Percentiles rank a stretch among this genome's conserved stretches.
phyloP scores from a whole-genome alignment of 2,888 invertebrate genomes.

The Phytoseiulus persimilis region DNA sequence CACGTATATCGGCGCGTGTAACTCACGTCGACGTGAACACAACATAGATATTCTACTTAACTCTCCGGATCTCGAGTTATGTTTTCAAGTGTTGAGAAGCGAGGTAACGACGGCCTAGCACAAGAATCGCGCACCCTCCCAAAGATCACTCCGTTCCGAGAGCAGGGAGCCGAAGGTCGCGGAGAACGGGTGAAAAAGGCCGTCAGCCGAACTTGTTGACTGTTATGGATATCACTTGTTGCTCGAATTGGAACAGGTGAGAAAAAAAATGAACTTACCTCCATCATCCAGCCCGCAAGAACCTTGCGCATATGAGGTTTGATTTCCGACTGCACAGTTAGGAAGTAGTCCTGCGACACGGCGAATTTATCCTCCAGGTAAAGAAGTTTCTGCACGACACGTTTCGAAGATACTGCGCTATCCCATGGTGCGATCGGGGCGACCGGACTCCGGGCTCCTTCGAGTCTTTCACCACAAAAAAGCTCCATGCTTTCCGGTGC shows the following conservation, averaged over 20 bases:
- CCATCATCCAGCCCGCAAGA: conserved; percentile 34
- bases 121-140: too few relatives aligned
- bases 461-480: conserved; percentile 9
- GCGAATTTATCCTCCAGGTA: conserved; percentile 32
- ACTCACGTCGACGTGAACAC: too few relatives aligned
- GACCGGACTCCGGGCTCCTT: not conserved
- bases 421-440: conserved; percentile 22
- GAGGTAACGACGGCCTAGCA: too few relatives aligned
- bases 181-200: too few relatives aligned
- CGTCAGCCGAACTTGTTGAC: too few relatives aligned
- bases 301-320: conserved; percentile 22
- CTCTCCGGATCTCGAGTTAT: too few relatives aligned
- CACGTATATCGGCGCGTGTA: too few relatives aligned
- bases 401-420: conserved; percentile 17
- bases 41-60: too few relatives aligned
- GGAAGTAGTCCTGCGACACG: conserved; percentile 28
- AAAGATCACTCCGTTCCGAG: too few relatives aligned
- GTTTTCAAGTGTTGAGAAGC: too few relatives aligned
- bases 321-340: conserved; percentile 22
- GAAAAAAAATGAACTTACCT: conserved; percentile 6
- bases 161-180: too few relatives aligned
- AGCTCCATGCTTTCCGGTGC: conserved; percentile 6
- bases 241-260: not conserved
- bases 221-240: not conserved
- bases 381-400: not conserved